Evolutionary conservation across 2,888 invertebrate species (phyloP), one percentile per base, ranked within the genome.

Genomic region (Cacoxenus indagator): DNA sequence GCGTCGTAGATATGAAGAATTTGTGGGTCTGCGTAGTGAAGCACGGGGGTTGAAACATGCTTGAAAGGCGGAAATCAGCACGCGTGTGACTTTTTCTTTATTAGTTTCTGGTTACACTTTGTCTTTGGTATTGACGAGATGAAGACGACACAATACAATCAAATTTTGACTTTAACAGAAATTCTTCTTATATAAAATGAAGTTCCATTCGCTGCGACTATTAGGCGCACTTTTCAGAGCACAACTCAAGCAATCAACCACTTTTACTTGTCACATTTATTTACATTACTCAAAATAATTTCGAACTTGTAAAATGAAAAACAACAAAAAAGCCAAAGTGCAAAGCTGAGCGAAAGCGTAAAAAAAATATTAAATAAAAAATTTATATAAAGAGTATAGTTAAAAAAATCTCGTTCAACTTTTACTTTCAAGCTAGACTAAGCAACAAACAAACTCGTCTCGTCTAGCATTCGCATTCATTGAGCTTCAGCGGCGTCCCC

Each of bases 311-410:
- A 45, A 62, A 62, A 62, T 45, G 85, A 85, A 81, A 76, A 82
- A 82, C 80, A 80, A 84, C 83, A 78, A 75, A 83, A 82, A 83
- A 80, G 82, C 76, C 78, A 76, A 78, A 81, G 75, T 75, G 75
- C 76, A 75, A 75, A 68, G 37, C 51, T 19, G 22, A 11, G 22
- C n/a, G n/a, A n/a, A n/a, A n/a, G n/a, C n/a, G n/a, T n/a, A n/a
- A n/a, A 51, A 51, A 51, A 51, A 51, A 51, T 51, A 19, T 19
- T 2, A 22, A 55, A 55, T 29, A 62, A 43, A 43, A 43, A 29
- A 14, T 9, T 17, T 14, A 24, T 11, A 43, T 43, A 79, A 82
- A 77, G 79, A 81, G 31, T 74, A 72, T 76, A 78, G 77, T 70
- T 71, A 45, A 14, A 43, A 45, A 24, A 43, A 45, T 43, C 14